These are phyloP conservation scores for Falcaria lacertinaria DNA, from an alignment of 2,888 invertebrate species.

Conservation along the genomic window DNA sequence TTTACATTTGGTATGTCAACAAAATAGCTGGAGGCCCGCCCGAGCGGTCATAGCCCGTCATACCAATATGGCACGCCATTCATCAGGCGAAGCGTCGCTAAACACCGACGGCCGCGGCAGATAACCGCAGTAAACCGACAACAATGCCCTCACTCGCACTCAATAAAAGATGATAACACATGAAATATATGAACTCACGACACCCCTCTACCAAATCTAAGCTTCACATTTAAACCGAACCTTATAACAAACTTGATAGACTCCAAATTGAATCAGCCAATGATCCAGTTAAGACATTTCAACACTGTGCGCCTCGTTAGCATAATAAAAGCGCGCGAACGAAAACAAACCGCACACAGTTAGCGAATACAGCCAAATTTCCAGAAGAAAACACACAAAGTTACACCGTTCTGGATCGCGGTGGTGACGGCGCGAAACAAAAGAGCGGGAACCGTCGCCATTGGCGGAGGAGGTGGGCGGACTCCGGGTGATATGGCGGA, in stretches of 20 bases:
- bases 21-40: constrained; percentile 20
- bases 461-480: constrained; percentile 78
- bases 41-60: constrained; percentile 30
- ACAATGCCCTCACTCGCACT: constrained; percentile 76
- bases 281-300: constrained; percentile 43
- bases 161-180: constrained; percentile 80
- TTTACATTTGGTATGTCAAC: constrained; percentile 1
- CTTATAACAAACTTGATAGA: constrained; percentile 20
- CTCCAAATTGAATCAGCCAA: constrained; percentile 14
- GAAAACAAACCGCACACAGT: constrained; percentile 71
- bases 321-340: constrained; percentile 65
- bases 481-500: constrained; percentile 76
- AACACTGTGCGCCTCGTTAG: constrained; percentile 29
- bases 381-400: constrained; percentile 65
- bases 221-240: constrained; percentile 21
- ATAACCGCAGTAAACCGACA: constrained; percentile 77
- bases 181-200: constrained; percentile 77
- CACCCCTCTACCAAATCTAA: constrained; percentile 50
- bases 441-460: constrained; percentile 74
- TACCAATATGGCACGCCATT: constrained; percentile 62
- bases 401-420: constrained; percentile 76
- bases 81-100: constrained; percentile 66
- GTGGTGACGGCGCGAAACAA: constrained; percentile 67
- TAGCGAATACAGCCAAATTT: constrained; percentile 72
- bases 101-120: constrained; percentile 67